Conservation (phyloP, 2,888 invertebrate species). For the Diachrysia chrysitis region DNA sequence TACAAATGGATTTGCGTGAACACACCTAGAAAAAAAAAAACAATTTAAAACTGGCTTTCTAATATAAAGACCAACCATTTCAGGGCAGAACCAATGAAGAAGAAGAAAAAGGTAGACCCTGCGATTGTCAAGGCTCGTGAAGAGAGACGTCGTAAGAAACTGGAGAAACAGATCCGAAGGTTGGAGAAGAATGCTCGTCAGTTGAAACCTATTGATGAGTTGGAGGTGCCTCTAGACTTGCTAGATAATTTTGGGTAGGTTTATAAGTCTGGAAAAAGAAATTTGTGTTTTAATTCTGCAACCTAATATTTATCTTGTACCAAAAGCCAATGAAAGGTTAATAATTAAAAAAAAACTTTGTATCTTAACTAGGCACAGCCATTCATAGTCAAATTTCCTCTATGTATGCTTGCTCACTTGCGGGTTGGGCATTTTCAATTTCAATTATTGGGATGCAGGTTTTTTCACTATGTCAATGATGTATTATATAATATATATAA, state of each 20-base stretch:
- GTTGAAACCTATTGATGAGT: constrained; percentile 96
- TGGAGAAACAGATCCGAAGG: constrained; percentile 96
- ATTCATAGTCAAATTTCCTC: too few relatives aligned
- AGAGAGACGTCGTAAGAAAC: constrained; percentile 93
- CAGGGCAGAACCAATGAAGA: constrained; percentile 96
- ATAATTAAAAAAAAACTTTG: too few relatives aligned
- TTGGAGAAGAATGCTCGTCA: constrained; percentile 94
- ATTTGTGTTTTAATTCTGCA: too few relatives aligned
- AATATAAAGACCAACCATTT: constrained; percentile 38
- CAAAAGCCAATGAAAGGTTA: too few relatives aligned
- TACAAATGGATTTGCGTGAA: too few relatives aligned
- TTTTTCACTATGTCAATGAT: too few relatives aligned
- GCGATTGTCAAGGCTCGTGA: constrained; percentile 94
- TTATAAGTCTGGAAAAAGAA: background rate
- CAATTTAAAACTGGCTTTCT: background rate
- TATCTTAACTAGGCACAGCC: too few relatives aligned
- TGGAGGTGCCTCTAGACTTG: constrained; percentile 92
- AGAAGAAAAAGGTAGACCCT: constrained; percentile 96
- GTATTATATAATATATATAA: too few relatives aligned
- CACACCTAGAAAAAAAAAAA: background rate
- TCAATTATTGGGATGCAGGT: too few relatives aligned
- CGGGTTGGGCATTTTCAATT: too few relatives aligned
- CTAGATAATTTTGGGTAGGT: constrained; percentile 91
- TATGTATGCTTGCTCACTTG: too few relatives aligned
- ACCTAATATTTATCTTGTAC: too few relatives aligned